phyloP scores from a whole-genome alignment of 92 coral and sea anemone genomes.

The Micromussa lordhowensis region DNA sequence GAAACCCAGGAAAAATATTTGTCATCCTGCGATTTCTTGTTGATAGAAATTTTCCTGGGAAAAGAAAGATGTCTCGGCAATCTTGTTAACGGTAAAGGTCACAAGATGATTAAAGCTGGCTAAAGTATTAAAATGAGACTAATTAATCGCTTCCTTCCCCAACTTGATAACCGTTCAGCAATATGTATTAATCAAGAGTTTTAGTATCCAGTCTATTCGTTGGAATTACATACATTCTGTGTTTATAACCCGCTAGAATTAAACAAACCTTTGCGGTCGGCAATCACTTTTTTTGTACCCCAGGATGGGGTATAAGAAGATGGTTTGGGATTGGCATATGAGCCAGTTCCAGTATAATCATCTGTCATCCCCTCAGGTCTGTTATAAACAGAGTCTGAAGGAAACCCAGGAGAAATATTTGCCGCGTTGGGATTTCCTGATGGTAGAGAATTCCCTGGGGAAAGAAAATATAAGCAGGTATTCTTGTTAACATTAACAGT shows the following conservation, averaged over 20 bases:
- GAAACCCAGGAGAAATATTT: not conserved
- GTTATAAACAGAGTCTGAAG: not conserved
- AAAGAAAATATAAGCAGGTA: not conserved
- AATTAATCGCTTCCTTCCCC: too few relatives aligned
- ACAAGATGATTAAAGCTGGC: too few relatives aligned
- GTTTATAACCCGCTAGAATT: too few relatives aligned
- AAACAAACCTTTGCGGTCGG: not conserved
- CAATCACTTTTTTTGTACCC: not conserved
- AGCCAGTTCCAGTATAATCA: constrained; percentile 3
- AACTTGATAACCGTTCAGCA: too few relatives aligned
- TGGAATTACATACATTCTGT: too few relatives aligned
- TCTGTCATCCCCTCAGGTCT: not conserved
- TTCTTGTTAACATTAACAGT: too few relatives aligned
- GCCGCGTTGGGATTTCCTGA: not conserved
- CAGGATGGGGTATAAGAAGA: not conserved
- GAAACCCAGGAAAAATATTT: too few relatives aligned
- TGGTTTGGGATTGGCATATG: not conserved
- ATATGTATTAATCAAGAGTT: too few relatives aligned
- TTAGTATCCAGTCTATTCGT: too few relatives aligned
- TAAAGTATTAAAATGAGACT: too few relatives aligned
- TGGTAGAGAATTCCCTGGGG: constrained; percentile 3
- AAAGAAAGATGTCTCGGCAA: not conserved
- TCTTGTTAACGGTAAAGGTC: too few relatives aligned
- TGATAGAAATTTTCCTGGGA: not conserved
- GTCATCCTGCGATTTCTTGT: not conserved